Base-by-base conservation (phyloP, 2,888 invertebrate genomes). In the Drosophila robusta region DNA sequence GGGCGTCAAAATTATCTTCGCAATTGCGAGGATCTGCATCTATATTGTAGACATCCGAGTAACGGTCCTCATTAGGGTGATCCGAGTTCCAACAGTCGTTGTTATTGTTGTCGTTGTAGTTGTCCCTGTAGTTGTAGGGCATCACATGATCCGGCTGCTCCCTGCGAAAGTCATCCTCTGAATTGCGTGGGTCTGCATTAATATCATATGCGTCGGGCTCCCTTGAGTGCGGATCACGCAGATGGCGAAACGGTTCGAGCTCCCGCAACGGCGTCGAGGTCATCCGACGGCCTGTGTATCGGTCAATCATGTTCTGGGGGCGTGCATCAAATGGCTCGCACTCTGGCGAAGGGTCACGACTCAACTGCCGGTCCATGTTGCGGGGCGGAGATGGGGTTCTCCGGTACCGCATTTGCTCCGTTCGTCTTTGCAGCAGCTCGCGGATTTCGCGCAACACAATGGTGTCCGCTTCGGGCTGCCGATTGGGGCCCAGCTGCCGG, bases 361-460 rank as follows among this genome's bases (percentile, higher is more conserved):
- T 8, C 14, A 4, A 32, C n/a, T n/a, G 50, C 29, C 22, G 24
- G 26, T 54, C 38, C n/a, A 11, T 8, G 18, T 1, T 6, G 3
- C 9, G 52, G 0, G 18, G 18, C 0, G 71, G 44, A 0, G 57
- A 16, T 0, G 32, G 24, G 0, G 63, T 14, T 12, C 45, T 34
- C 0, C 5, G 2, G 24, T 18, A 24, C 7, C 3, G 4, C n/a
- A 7, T 4, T 11, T 29, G 7, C 1, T 8, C 2, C 16, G 24
- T 2, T 11, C 1, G 36, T 5, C 0, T 4, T 0, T 71, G 22
- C n/a, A 67, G 1, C 2, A 47, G 4, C 6, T 58, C 42, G 6
- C 29, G 46, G 0, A 68, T 68, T 16, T 42, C 32, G 1, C 38
- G 38, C 0, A 68, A 11, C 0, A 63, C 24, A 1, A 55, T 16